Conservation (phyloP, 2,113 vertebrate genomes). For the Illadopsis cleaveri region DNA sequence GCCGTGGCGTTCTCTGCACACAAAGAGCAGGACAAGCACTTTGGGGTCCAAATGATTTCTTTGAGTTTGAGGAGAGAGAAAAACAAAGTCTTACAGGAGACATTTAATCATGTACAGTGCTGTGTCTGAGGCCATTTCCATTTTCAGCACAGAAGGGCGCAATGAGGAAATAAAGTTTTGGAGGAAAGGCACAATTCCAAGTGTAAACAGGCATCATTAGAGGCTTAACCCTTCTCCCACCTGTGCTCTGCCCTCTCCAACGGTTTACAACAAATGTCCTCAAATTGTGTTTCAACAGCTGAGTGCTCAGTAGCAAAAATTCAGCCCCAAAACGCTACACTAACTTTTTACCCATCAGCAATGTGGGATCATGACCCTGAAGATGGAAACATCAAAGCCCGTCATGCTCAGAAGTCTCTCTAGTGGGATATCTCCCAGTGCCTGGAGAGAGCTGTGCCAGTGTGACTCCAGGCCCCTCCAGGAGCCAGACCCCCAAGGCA, state of each 20-base stretch:
- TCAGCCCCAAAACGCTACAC: fast-evolving
- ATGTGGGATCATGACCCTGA: neutral
- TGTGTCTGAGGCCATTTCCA: neutral
- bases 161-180: neutral
- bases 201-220: neutral
- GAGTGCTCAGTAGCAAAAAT: neutral
- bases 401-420: neutral
- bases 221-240: neutral
- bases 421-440: neutral
- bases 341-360: neutral
- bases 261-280: neutral
- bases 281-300: neutral
- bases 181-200: neutral
- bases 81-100: neutral
- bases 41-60: neutral
- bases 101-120: neutral
- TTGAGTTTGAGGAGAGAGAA: neutral
- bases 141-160: neutral
- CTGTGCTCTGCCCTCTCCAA: neutral
- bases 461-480: fast-evolving
- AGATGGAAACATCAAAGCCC: neutral
- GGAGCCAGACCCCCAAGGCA: neutral
- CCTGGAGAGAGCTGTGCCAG: neutral
- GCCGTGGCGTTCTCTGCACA: fast-evolving
- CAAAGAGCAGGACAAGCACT: neutral